Conservation (phyloP, 23 tunicate genomes). For the Clavelina lepadiformis region DNA sequence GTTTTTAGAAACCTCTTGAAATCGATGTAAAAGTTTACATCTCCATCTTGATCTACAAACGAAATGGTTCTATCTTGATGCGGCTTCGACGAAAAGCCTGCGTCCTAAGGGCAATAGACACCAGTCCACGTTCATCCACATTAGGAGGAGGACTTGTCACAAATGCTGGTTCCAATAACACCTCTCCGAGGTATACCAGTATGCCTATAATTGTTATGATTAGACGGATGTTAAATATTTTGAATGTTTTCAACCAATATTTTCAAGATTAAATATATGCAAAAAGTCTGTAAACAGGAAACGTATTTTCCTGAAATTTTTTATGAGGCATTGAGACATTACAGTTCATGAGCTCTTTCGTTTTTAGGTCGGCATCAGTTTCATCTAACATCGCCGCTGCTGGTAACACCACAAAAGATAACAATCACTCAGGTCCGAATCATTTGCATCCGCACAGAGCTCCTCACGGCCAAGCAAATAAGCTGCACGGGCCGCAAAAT, state of each 20-base stretch:
- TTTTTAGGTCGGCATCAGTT: no score
- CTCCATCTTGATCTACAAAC: slow-evolving; percentile 87
- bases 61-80: slow-evolving; percentile 72
- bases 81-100: slow-evolving; percentile 88
- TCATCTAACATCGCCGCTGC: no score
- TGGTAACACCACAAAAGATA: no score
- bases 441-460: slow-evolving; percentile 55
- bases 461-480: slow-evolving; percentile 86
- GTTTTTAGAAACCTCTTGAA: slow-evolving; percentile 73
- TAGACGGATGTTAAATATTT: no score
- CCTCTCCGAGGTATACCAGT: slow-evolving; percentile 41
- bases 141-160: slow-evolving; percentile 28
- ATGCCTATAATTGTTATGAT: no score
- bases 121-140: slow-evolving; percentile 45
- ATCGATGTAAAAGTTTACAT: slow-evolving; percentile 82
- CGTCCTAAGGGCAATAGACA: slow-evolving; percentile 73
- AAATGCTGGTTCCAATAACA: slow-evolving; percentile 18
- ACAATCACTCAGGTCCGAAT: no score
- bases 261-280: no score
- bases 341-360: no score
- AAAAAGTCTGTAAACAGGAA: no score
- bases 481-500: slow-evolving; percentile 83
- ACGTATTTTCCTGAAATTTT: no score
- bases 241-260: no score
- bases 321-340: no score